Evolutionary conservation across 2,888 invertebrate genomes (phyloP).

Genomic region (Drosophila meridiana): DNA sequence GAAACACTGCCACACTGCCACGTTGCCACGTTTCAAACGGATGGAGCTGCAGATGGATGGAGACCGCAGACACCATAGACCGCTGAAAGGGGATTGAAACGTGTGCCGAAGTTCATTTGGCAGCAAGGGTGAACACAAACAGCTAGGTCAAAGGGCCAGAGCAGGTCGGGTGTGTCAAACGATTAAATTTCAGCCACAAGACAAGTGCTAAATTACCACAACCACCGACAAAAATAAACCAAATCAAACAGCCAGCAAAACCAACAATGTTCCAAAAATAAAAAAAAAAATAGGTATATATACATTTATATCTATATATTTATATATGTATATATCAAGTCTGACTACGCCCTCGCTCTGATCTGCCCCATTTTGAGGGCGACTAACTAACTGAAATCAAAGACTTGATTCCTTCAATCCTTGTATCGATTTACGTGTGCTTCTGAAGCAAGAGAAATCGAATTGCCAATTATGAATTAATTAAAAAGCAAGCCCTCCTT

Average conservation of each 20-base stretch:
- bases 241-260: conserved; percentile 45
- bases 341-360: neutral
- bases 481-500: neutral
- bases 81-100: conserved; percentile 25
- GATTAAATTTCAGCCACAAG: conserved; percentile 69
- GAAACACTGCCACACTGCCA: conserved; percentile 4
- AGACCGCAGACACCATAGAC: conserved; percentile 26
- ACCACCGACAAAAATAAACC: conserved; percentile 35
- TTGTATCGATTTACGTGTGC: conserved; percentile 70
- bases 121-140: conserved; percentile 5
- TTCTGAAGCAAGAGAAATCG: conserved; percentile 66
- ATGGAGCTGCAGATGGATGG: conserved; percentile 38
- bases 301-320: neutral
- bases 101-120: conserved; percentile 27
- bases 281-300: neutral
- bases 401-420: conserved; percentile 50
- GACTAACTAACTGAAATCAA: conserved; percentile 34
- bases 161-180: conserved; percentile 39
- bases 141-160: neutral
- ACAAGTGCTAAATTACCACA: conserved; percentile 70
- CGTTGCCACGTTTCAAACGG: conserved; percentile 24
- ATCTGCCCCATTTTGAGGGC: conserved; percentile 1
- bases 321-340: neutral
- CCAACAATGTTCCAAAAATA: conserved; percentile 21
- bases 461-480: conserved; percentile 17